A percentile compares a stretch with the other conserved stretches of the same genome.
These are phyloP conservation scores for Melieria picta DNA, from an alignment of 2,888 invertebrate species.

Conservation along the genomic window DNA sequence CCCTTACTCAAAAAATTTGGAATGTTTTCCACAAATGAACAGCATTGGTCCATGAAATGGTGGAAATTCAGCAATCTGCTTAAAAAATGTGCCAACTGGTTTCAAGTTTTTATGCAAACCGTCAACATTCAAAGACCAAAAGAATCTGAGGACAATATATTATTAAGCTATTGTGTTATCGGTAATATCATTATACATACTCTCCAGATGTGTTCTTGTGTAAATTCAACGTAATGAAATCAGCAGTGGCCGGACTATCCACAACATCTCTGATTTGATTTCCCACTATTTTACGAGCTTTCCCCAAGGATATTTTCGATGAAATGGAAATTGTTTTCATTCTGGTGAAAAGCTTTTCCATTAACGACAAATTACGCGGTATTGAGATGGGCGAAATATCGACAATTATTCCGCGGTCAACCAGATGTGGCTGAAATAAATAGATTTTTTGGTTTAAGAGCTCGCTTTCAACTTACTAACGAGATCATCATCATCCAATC, in stretches of 20 bases:
- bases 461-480: too few species aligned
- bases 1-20: conserved; percentile 81
- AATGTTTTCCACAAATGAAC: conserved; percentile 86
- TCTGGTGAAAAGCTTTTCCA: conserved; percentile 73
- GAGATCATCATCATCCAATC: neutral
- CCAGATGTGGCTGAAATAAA: conserved; percentile 68
- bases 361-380: conserved; percentile 70
- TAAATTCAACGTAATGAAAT: conserved; percentile 89
- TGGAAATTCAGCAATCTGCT: conserved; percentile 41
- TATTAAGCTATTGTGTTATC: too few species aligned
- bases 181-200: conserved; percentile 42
- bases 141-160: conserved; percentile 15
- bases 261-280: conserved; percentile 70
- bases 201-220: conserved; percentile 68
- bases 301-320: conserved; percentile 72
- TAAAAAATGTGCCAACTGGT: conserved; percentile 44
- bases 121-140: conserved; percentile 84
- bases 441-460: neutral
- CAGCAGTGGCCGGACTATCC: conserved; percentile 71
- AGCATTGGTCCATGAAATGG: conserved; percentile 75
- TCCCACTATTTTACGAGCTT: conserved; percentile 76
- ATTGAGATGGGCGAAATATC: conserved; percentile 76
- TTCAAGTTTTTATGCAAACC: conserved; percentile 75
- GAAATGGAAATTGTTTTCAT: conserved; percentile 73
- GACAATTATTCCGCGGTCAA: conserved; percentile 76